Conservation (phyloP, 2,797 vertebrate species). For the Sebastes alutus region DNA sequence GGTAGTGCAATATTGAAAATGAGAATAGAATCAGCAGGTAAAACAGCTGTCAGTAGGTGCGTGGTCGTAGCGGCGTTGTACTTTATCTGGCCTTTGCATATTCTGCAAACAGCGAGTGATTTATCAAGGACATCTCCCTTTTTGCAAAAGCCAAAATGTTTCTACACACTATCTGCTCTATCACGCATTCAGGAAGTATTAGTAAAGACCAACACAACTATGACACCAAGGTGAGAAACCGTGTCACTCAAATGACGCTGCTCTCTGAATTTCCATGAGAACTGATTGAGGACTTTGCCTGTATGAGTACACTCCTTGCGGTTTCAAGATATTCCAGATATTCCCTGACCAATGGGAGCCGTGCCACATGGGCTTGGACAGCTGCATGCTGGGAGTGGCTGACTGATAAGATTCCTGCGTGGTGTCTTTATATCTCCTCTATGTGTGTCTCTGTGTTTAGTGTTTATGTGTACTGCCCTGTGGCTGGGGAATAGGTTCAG, state of each 20-base stretch:
- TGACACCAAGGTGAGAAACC: not conserved
- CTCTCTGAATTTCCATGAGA: not conserved
- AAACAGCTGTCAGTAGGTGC: too few relatives aligned
- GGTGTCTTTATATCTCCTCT: slow-evolving; percentile 15
- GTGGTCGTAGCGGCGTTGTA: too few relatives aligned
- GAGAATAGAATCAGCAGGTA: too few relatives aligned
- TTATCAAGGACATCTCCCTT: too few relatives aligned
- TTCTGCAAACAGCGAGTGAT: too few relatives aligned
- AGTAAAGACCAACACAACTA: not conserved
- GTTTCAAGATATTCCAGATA: slow-evolving; percentile 1
- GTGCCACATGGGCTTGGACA: not conserved
- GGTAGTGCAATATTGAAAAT: too few relatives aligned
- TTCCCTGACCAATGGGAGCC: slow-evolving; percentile 1
- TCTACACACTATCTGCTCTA: not conserved
- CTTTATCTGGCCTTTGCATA: too few relatives aligned
- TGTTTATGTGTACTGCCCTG: slow-evolving; percentile 29
- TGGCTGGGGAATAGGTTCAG: slow-evolving; percentile 31
- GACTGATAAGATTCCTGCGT: slow-evolving; percentile 48
- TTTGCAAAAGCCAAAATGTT: too few relatives aligned
- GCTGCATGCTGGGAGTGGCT: slow-evolving; percentile 43
- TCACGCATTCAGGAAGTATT: not conserved
- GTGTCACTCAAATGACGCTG: not conserved
- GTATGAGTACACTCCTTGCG: not conserved
- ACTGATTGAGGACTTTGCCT: not conserved
- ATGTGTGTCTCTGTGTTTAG: not conserved